Conservation (phyloP, 2,113 vertebrate genomes). For the Pipa parva region DNA sequence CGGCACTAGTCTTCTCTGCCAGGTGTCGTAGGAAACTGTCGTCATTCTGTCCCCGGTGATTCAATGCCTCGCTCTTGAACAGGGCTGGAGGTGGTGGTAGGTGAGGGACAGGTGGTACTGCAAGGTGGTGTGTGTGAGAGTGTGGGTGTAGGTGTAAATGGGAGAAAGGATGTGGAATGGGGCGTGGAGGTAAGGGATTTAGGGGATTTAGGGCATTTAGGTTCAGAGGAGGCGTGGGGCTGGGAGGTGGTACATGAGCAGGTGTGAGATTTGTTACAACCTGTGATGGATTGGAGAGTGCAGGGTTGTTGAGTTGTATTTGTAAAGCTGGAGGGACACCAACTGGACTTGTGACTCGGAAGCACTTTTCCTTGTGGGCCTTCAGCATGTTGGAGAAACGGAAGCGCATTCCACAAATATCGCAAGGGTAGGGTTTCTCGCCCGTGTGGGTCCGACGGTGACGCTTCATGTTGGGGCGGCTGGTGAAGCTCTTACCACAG, state of each 20-base stretch:
- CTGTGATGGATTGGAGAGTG: conserved; percentile 57
- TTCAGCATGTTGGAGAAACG: conserved; percentile 99
- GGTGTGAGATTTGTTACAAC: conserved; percentile 60
- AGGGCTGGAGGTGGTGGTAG: conserved; percentile 88
- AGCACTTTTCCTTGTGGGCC: conserved; percentile 96
- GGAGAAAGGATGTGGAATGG: conserved; percentile 74
- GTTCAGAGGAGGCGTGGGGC: conserved; percentile 53
- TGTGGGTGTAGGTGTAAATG: conserved; percentile 81
- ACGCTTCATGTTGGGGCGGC: conserved; percentile 96
- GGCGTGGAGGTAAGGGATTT: conserved; percentile 55
- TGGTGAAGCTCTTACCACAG: conserved; percentile 98
- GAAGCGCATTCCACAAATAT: conserved; percentile 93
- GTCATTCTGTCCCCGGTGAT: conserved; percentile 83
- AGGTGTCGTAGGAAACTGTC: conserved; percentile 88
- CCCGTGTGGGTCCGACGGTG: conserved; percentile 94
- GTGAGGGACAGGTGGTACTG: conserved; percentile 76
- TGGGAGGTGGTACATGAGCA: conserved; percentile 58
- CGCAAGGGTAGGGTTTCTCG: conserved; percentile 95
- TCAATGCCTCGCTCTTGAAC: conserved; percentile 93
- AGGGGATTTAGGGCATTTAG: conserved; percentile 64
- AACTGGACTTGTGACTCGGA: conserved; percentile 89
- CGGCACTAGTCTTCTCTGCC: conserved; percentile 75
- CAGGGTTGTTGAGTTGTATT: conserved; percentile 60
- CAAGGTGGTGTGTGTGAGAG: conserved; percentile 76
- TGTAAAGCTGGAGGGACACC: conserved; percentile 69